Conservation (phyloP, 2,113 vertebrate species). For the Bujurquina vittata region DNA sequence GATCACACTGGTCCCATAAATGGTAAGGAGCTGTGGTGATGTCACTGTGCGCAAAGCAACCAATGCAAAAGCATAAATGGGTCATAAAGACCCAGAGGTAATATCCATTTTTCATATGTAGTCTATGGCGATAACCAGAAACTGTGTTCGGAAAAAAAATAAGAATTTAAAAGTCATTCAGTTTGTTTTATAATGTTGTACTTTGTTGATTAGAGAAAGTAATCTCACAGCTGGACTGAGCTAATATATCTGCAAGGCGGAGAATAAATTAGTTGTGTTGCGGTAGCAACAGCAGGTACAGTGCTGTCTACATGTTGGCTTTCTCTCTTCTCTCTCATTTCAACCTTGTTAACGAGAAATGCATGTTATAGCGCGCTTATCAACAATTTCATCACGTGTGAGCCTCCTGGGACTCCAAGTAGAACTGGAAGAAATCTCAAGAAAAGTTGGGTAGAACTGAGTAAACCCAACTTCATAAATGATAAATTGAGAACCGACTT, state of each 20-base stretch:
- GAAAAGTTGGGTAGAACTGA: not conserved
- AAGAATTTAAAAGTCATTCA: not conserved
- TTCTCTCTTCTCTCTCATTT: slow-evolving; percentile 1
- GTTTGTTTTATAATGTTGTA: slow-evolving; percentile 8
- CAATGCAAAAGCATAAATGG: not conserved
- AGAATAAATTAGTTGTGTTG: slow-evolving; percentile 13
- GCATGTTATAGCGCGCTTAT: not conserved
- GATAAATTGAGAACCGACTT: slow-evolving; percentile 16
- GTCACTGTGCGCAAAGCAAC: not conserved
- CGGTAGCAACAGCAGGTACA: not conserved
- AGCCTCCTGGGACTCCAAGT: slow-evolving; percentile 9
- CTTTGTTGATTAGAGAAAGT: slow-evolving; percentile 15
- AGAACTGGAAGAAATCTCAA: not conserved
- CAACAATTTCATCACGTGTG: slow-evolving; percentile 31
- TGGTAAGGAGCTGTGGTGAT: not conserved
- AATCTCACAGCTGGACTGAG: slow-evolving; percentile 41
- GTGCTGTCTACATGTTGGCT: not conserved
- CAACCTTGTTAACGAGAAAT: slow-evolving; percentile 21
- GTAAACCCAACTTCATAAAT: not conserved
- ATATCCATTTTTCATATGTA: not conserved
- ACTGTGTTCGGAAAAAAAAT: slow-evolving; percentile 30
- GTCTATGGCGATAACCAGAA: slow-evolving; percentile 15
- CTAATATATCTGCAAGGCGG: not conserved
- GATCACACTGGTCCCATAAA: not conserved
- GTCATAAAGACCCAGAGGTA: not conserved